Evolutionary conservation across 2,113 vertebrate species (phyloP).

Genomic region (human): DNA sequence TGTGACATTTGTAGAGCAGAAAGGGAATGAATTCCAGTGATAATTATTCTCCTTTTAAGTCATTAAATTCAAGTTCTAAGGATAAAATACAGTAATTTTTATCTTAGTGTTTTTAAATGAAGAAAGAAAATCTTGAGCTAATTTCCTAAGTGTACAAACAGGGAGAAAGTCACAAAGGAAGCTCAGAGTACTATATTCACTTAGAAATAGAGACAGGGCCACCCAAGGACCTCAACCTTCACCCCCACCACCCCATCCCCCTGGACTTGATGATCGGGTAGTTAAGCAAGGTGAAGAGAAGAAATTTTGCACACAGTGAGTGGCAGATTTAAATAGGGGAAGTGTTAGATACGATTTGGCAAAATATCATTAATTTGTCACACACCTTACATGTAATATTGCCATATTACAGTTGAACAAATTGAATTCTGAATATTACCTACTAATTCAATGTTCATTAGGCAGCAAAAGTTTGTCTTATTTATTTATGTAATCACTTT

Average conservation of each 20-base stretch:
- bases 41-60: background rate
- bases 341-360: background rate
- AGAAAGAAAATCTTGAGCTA: background rate
- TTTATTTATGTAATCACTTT: background rate
- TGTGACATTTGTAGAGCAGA: background rate
- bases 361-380: background rate
- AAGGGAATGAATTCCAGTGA: background rate
- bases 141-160: background rate
- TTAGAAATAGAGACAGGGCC: background rate
- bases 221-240: background rate
- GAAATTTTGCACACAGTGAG: background rate
- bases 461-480: background rate
- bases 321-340: background rate
- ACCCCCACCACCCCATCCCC: accelerated
- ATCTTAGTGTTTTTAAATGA: background rate
- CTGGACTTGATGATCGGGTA: background rate
- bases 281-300: background rate
- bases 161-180: background rate
- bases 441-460: background rate
- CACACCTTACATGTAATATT: background rate
- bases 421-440: background rate
- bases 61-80: background rate
- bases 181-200: background rate
- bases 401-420: background rate
- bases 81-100: background rate